Conservation (phyloP, 2,888 invertebrate species). For the Harmothoe impar region DNA sequence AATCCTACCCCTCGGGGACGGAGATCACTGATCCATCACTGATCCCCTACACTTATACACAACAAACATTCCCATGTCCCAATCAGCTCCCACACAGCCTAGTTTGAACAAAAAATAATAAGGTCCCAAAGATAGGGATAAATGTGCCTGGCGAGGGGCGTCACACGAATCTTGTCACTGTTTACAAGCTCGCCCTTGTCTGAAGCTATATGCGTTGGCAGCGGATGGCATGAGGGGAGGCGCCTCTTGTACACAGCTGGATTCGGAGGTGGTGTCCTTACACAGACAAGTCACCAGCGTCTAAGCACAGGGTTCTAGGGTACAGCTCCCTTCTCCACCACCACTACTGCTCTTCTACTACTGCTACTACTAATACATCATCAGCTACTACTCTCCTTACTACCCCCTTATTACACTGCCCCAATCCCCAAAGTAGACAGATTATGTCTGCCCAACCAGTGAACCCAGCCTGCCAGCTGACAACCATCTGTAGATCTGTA, state of each 20-base stretch:
- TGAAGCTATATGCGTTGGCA: slow-evolving; percentile 62
- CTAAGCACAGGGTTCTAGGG: background rate
- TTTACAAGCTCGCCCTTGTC: slow-evolving; percentile 60
- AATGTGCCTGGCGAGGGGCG: background rate
- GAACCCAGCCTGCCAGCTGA: slow-evolving; percentile 32
- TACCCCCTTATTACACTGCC: background rate
- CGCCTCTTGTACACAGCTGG: slow-evolving; percentile 51
- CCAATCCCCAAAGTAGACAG: background rate
- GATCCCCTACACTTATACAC: too few relatives aligned
- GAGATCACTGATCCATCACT: too few relatives aligned
- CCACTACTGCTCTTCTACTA: background rate
- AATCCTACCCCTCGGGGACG: too few relatives aligned
- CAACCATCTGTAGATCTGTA: background rate
- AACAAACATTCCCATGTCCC: too few relatives aligned
- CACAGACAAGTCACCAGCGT: slow-evolving; percentile 60
- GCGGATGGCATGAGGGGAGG: slow-evolving; percentile 61
- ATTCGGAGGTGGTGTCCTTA: slow-evolving; percentile 58
- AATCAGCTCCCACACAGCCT: too few relatives aligned
- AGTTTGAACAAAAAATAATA: too few relatives aligned
- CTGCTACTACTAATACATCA: background rate
- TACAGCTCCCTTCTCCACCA: background rate
- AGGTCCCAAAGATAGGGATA: background rate
- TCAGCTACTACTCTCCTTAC: slow-evolving; percentile 20
- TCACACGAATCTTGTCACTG: slow-evolving; percentile 61
- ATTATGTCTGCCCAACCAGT: background rate